Percentiles rank a stretch among this genome's conserved stretches.
Conservation (phyloP, 2,888 invertebrate genomes). For the Acrobeloides nanus region DNA sequence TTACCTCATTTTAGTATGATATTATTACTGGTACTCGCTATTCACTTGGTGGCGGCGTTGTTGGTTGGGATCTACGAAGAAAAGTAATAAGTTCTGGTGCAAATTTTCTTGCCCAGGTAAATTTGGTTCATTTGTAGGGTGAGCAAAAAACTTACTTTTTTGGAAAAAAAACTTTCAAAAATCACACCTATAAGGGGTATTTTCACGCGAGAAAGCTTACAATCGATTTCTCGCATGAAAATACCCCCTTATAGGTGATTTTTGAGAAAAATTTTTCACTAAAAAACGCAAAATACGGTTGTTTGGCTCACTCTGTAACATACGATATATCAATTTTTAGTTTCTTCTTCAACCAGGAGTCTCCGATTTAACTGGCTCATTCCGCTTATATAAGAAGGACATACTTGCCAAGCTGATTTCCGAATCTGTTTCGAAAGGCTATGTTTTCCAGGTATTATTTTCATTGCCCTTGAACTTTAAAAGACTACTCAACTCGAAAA, state of each 20-base stretch:
- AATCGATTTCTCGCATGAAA: no score
- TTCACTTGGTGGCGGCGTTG: constrained; percentile 77
- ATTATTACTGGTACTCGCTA: constrained; percentile 85
- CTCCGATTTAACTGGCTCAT: constrained; percentile 94
- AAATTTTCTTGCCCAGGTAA: constrained; percentile 83
- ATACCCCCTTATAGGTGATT: no score
- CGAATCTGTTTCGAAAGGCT: constrained; percentile 90
- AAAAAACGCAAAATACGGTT: no score
- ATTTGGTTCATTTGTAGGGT: no score
- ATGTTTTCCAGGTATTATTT: constrained; percentile 73
- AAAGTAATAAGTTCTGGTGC: constrained; percentile 68
- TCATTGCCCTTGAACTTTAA: constrained; percentile 3
- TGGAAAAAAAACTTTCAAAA: no score
- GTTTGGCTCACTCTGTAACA: no score
- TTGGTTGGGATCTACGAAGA: constrained; percentile 92
- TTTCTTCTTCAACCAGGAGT: constrained; percentile 77
- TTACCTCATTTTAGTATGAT: constrained; percentile 63
- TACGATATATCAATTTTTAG: constrained; percentile 14
- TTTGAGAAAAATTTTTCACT: no score
- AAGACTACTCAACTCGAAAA: no score
- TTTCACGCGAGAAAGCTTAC: no score
- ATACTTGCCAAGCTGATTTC: constrained; percentile 77
- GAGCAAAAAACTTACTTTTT: neutral
- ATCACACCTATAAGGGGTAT: neutral
- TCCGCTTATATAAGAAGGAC: constrained; percentile 83